Percentiles rank a stretch among this genome's conserved stretches.
phyloP scores from a whole-genome alignment of 2,888 invertebrate species.

The Tortricodes alternella region DNA sequence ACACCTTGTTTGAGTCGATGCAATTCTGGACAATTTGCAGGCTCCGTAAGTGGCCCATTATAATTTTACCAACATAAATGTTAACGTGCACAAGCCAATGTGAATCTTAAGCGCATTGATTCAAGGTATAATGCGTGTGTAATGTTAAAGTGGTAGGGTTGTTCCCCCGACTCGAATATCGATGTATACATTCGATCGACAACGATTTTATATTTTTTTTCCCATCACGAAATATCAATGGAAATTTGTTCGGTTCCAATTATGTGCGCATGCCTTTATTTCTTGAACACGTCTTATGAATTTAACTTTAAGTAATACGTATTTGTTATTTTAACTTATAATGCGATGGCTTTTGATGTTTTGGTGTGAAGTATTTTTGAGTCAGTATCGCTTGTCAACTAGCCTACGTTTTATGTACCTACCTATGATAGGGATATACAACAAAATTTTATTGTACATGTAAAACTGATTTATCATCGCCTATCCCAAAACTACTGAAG shows the following conservation, averaged over 20 bases:
- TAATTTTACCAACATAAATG: slow-evolving; percentile 53
- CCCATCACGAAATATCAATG: slow-evolving; percentile 81
- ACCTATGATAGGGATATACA: too few relatives aligned
- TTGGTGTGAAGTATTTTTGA: too few relatives aligned
- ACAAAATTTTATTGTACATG: too few relatives aligned
- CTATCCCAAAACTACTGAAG: too few relatives aligned
- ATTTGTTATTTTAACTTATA: neutral
- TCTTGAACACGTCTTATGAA: slow-evolving; percentile 52
- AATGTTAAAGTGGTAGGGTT: slow-evolving; percentile 45
- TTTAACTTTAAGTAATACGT: slow-evolving; percentile 25
- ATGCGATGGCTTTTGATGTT: slow-evolving; percentile 1
- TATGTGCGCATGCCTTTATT: slow-evolving; percentile 73
- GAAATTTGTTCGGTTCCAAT: slow-evolving; percentile 79
- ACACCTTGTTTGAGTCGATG: slow-evolving; percentile 78
- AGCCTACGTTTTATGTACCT: too few relatives aligned
- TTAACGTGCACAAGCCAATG: slow-evolving; percentile 32
- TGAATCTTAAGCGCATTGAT: slow-evolving; percentile 18
- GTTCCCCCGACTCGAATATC: slow-evolving; percentile 60
- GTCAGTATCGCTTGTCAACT: too few relatives aligned
- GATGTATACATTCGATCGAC: slow-evolving; percentile 75
- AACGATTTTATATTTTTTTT: slow-evolving; percentile 74
- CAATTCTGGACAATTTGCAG: slow-evolving; percentile 79
- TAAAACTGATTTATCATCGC: too few relatives aligned
- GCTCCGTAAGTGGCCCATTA: slow-evolving; percentile 79
- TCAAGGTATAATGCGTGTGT: slow-evolving; percentile 35